Evolutionary conservation across 1,140 invertebrate genomes (phyloP).

Genomic region (Drosophila sproati): DNA sequence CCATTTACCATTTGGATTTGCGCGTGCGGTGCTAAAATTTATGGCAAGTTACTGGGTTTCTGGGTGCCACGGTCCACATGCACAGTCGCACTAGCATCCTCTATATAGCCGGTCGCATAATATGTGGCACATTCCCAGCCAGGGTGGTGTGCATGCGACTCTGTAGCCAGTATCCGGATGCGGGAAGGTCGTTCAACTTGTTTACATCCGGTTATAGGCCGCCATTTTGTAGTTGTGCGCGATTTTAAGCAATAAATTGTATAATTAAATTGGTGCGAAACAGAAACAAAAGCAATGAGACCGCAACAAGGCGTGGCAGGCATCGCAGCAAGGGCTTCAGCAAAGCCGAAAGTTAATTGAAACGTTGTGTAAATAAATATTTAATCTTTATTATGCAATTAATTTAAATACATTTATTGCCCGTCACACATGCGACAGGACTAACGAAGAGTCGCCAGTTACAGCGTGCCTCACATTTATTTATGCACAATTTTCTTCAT

Average conservation of each 20-base stretch:
- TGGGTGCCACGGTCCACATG: constrained; percentile 50
- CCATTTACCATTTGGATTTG: constrained; percentile 60
- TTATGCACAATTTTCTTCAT: not conserved
- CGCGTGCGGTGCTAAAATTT: constrained; percentile 64
- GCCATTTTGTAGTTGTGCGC: constrained; percentile 71
- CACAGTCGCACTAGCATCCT: constrained; percentile 31
- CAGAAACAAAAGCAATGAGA: constrained; percentile 46
- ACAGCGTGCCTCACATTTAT: constrained; percentile 51
- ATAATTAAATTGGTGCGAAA: constrained; percentile 76
- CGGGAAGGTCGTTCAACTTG: constrained; percentile 73
- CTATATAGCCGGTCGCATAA: constrained; percentile 59
- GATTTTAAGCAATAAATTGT: constrained; percentile 79
- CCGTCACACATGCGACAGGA: constrained; percentile 19
- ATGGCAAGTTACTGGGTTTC: constrained; percentile 71
- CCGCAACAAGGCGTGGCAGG: constrained; percentile 13
- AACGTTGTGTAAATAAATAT: constrained; percentile 84
- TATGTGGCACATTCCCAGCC: constrained; percentile 75
- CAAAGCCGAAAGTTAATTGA: constrained; percentile 82
- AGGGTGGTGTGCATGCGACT: not conserved
- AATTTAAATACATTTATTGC: constrained; percentile 82
- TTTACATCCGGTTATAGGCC: constrained; percentile 68
- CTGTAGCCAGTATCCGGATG: not conserved
- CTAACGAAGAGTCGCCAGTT: constrained; percentile 6
- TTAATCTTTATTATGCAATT: constrained; percentile 84
- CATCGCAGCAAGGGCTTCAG: not conserved